Evolutionary conservation across 2,888 invertebrate genomes (phyloP).

Genomic region (Crematogaster levior): DNA sequence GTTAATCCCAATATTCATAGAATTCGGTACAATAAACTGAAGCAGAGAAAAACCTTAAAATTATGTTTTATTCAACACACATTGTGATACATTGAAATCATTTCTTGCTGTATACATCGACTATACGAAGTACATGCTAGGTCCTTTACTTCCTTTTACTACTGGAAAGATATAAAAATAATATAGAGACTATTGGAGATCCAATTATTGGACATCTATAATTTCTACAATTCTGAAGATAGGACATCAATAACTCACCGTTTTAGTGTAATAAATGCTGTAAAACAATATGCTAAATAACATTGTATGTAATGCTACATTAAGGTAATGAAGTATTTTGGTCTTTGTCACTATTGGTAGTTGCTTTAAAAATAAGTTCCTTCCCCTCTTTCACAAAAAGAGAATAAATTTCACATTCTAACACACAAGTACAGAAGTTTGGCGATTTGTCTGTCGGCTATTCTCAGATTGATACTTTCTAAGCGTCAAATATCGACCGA

Average conservation of each 20-base stretch:
- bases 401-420: conserved; percentile 2
- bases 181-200: neutral
- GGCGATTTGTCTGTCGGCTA: neutral
- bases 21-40: neutral
- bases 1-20: neutral
- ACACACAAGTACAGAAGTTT: neutral
- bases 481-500: neutral
- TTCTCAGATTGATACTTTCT: neutral
- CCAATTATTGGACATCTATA: neutral
- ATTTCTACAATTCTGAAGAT: neutral
- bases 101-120: neutral
- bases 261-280: conserved; percentile 25
- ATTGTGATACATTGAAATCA: neutral
- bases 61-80: conserved; percentile 39
- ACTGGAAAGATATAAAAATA: conserved; percentile 21
- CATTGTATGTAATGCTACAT: neutral
- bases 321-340: neutral
- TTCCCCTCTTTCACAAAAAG: conserved; percentile 7
- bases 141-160: neutral
- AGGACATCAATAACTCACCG: neutral
- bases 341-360: neutral
- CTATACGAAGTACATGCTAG: conserved; percentile 2
- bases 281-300: neutral
- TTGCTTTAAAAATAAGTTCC: neutral
- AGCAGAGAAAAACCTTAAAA: neutral